Evolutionary conservation across 2,797 vertebrate genomes (phyloP).

Genomic region (Pangasius djambal): DNA sequence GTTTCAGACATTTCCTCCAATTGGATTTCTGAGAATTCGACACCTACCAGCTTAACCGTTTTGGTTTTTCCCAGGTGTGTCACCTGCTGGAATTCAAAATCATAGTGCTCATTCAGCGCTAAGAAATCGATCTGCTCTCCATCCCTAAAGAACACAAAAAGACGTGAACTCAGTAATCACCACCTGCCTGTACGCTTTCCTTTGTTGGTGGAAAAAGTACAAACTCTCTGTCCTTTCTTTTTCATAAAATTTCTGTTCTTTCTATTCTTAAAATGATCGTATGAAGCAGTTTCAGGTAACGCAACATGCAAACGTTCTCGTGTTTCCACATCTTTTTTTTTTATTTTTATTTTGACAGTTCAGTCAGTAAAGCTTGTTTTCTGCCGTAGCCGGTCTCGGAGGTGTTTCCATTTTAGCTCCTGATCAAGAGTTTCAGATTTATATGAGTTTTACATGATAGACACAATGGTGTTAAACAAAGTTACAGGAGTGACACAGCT

Average conservation of each 20-base stretch:
- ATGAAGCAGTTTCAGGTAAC: background rate
- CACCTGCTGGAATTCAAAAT: constrained; percentile 69
- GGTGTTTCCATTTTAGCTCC: background rate
- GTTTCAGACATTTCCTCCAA: background rate
- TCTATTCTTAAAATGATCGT: background rate
- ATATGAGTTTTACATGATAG: background rate
- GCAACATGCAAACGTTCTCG: background rate
- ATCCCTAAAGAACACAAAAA: constrained; percentile 56
- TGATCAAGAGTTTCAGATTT: background rate
- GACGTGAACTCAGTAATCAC: background rate
- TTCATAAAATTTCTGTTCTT: background rate
- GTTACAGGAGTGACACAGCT: background rate
- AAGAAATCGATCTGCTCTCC: constrained; percentile 54
- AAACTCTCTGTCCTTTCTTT: background rate
- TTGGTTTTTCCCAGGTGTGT: constrained; percentile 66
- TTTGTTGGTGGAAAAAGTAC: background rate
- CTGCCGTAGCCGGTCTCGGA: background rate
- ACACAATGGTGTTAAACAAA: background rate
- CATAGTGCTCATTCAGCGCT: constrained; percentile 45
- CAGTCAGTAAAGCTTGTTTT: background rate
- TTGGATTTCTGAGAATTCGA: background rate
- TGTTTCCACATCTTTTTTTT: background rate
- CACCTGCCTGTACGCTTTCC: background rate
- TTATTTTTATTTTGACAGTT: background rate
- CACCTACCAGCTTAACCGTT: constrained; percentile 66